A percentile compares a stretch with the other conserved stretches of the same genome.
Conservation (phyloP, 1,140 invertebrate genomes). For the Amphibalanus amphitrite region DNA sequence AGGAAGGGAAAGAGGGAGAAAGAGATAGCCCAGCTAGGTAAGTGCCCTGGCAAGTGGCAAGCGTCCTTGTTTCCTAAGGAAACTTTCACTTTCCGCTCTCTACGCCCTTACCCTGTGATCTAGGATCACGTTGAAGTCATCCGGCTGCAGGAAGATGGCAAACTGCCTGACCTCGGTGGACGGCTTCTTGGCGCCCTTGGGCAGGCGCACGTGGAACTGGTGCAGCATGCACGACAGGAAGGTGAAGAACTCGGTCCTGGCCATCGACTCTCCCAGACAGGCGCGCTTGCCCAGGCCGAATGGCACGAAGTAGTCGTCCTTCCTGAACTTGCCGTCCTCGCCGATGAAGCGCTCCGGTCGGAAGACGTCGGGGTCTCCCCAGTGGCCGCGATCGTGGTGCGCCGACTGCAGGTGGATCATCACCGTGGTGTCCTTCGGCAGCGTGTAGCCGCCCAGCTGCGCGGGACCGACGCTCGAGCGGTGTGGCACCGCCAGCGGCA, state of each 20-base stretch:
- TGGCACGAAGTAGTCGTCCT: conserved; percentile 19
- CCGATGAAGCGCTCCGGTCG: conserved; percentile 26
- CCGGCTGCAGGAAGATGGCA: neutral
- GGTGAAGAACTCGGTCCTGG: conserved; percentile 49
- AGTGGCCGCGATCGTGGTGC: conserved; percentile 23
- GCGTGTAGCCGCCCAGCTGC: neutral
- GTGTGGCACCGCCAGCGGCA: conserved; percentile 13
- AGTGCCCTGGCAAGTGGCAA: too few species aligned
- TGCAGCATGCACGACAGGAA: conserved; percentile 51
- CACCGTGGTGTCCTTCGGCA: neutral
- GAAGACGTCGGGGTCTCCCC: conserved; percentile 47
- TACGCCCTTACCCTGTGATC: too few species aligned
- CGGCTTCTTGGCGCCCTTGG: neutral
- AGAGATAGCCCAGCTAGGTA: too few species aligned
- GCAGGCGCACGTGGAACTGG: conserved; percentile 24
- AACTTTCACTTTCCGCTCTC: too few species aligned
- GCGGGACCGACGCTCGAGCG: neutral
- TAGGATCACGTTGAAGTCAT: neutral
- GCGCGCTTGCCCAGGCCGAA: conserved; percentile 33
- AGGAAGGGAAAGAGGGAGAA: too few species aligned
- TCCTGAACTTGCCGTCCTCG: conserved; percentile 19
- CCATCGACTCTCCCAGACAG: conserved; percentile 57
- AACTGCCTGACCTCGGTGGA: neutral
- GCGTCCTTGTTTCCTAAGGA: too few species aligned
- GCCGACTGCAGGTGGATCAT: neutral